Base-by-base conservation (phyloP, 1,140 invertebrate genomes). In the Danaus melanippus region DNA sequence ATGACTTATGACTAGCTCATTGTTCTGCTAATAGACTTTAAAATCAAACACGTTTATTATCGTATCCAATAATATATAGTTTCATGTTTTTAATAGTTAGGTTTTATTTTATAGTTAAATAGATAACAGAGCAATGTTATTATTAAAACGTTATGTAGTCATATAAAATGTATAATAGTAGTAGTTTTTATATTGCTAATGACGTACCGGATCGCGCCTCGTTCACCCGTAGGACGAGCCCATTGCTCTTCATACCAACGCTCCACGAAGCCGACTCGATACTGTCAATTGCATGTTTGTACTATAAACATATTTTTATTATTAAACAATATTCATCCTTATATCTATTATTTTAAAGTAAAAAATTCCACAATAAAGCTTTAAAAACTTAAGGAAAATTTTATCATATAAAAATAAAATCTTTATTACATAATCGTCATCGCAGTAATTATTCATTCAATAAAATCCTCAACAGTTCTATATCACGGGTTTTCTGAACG, bases 261-360 rank as follows among this genome's bases (percentile, higher is more conserved):
- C 64, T 54, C 47, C 60, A 60, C 61, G 61, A 48, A 58, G 52
- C 60, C 58, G 62, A 48, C 64, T 67, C 64, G 71, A 71, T 74
- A 74, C 64, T 71, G 66, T 68, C 70, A 70, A 67, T 66, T 68
- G 65, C 66, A 63, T 58, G 66, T 56, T 56, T 56, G 46, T 62
- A 64, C 45, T 53, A 66, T 56, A 58, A 58, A 42, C 46, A 32
- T 32, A 32, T 32, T 32, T 32, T 32, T 32, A 32, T 32, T 32
- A 32, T 32, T 32, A 32, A 32, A 32, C 21, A 2, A 32, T 7
- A 32, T 32, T 32, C 21, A 32, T 32, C 21, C 21, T 32, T 32
- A 32, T 32, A 32, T 32, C 21, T 32, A 3, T 32, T 7, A 8
- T 11, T 1, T 6, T 40, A 43, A 51, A 17, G 17, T 10, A 51